phyloP scores from a whole-genome alignment of 2,113 vertebrate genomes.

The Gallinago paraguaiae region DNA sequence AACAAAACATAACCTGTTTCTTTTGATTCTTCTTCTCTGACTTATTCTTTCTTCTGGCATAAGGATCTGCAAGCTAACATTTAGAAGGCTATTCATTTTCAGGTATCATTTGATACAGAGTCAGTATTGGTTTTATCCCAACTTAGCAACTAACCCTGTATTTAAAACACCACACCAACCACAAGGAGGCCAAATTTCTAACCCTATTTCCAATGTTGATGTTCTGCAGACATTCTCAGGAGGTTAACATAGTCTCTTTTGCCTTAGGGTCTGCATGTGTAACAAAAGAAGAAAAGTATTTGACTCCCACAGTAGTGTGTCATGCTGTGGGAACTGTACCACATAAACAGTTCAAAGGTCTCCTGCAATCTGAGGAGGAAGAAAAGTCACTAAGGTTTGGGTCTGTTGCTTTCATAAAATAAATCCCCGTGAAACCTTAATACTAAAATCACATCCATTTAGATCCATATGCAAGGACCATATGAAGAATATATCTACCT shows the following conservation, averaged over 20 bases:
- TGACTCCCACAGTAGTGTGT: background rate
- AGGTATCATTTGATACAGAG: background rate
- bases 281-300: background rate
- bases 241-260: background rate
- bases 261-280: background rate
- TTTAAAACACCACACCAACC: background rate
- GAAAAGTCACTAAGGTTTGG: background rate
- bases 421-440: background rate
- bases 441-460: background rate
- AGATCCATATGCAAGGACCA: background rate
- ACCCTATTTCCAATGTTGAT: background rate
- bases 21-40: background rate
- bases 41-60: background rate
- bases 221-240: background rate
- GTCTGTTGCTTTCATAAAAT: background rate
- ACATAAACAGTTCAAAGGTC: background rate
- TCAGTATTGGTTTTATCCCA: background rate
- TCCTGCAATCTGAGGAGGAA: background rate
- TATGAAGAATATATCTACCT: slow-evolving; percentile 63
- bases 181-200: background rate
- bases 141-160: background rate
- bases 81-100: background rate
- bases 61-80: background rate
- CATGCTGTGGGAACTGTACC: background rate
- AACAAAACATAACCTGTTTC: background rate